Percentiles rank a stretch among this genome's conserved stretches.
Conservation (phyloP, 2,888 invertebrate genomes). For the Leucozona laternaria region DNA sequence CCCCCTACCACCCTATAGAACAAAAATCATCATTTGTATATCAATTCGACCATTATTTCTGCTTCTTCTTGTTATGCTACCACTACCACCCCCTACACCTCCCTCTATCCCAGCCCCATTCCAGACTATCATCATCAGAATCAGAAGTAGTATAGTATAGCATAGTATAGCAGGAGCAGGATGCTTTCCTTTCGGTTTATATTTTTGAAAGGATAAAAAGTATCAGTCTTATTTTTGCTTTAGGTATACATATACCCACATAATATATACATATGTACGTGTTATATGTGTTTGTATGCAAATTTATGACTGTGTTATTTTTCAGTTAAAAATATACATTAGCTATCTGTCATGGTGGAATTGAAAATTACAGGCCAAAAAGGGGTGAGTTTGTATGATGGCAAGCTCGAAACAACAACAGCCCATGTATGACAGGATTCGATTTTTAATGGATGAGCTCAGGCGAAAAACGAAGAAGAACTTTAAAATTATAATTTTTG, state of each 20-base stretch:
- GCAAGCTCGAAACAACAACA: slow-evolving; percentile 24
- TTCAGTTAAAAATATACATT: slow-evolving; percentile 75
- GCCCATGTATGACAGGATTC: slow-evolving; percentile 64
- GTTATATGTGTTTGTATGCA: slow-evolving; percentile 64
- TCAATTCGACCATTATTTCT: slow-evolving; percentile 75
- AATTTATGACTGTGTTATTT: slow-evolving; percentile 75
- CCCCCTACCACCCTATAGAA: slow-evolving; percentile 49
- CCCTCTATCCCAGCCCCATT: slow-evolving; percentile 8
- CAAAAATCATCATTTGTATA: slow-evolving; percentile 76
- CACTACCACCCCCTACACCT: neutral
- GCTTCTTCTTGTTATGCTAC: slow-evolving; percentile 49
- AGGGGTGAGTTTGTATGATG: slow-evolving; percentile 59
- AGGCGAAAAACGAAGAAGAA: slow-evolving; percentile 47
- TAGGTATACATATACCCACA: neutral
- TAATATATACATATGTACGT: slow-evolving; percentile 1
- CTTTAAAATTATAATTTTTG: slow-evolving; percentile 63
- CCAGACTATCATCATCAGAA: slow-evolving; percentile 34
- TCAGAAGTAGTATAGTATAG: slow-evolving; percentile 4
- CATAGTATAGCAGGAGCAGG: slow-evolving; percentile 30
- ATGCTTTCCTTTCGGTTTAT: slow-evolving; percentile 52
- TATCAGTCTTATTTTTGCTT: slow-evolving; percentile 70
- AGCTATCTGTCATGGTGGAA: slow-evolving; percentile 73
- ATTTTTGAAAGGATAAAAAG: slow-evolving; percentile 70
- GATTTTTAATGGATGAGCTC: slow-evolving; percentile 65
- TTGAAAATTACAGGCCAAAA: slow-evolving; percentile 62